A percentile compares a stretch with the other conserved stretches of the same genome.
Evolutionary conservation across 2,797 vertebrate genomes (phyloP).

Genomic region (Enteromius treurensis): DNA sequence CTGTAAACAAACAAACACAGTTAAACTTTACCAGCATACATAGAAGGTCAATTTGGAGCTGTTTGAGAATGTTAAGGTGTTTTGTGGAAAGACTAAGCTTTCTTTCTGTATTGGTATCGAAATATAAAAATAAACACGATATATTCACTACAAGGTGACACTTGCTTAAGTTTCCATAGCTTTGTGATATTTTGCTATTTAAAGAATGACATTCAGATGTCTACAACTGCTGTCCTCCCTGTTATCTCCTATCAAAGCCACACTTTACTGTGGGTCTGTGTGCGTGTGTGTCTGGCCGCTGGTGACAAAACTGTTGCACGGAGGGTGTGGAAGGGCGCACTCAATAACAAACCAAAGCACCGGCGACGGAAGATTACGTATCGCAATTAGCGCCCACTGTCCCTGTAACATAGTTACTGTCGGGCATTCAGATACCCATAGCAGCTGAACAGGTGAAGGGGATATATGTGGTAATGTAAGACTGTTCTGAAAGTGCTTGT

Average conservation of each 20-base stretch:
- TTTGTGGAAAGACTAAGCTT: background rate
- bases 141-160: background rate
- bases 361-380: slow-evolving; percentile 23
- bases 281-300: background rate
- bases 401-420: background rate
- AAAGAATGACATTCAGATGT: background rate
- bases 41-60: background rate
- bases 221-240: background rate
- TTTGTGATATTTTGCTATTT: background rate
- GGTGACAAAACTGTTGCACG: slow-evolving; percentile 23
- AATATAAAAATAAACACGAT: background rate
- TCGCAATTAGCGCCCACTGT: background rate
- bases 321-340: background rate
- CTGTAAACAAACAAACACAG: background rate
- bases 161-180: slow-evolving; percentile 1
- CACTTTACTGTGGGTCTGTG: background rate
- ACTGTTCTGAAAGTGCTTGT: slow-evolving; percentile 7
- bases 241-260: background rate
- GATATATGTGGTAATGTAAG: background rate
- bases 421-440: slow-evolving; percentile 13
- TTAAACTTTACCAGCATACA: background rate
- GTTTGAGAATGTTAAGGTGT: background rate
- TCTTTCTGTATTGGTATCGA: background rate
- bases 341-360: slow-evolving; percentile 2
- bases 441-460: background rate